phyloP scores from a whole-genome alignment of 2,888 invertebrate species.

The Falcaria lacertinaria region DNA sequence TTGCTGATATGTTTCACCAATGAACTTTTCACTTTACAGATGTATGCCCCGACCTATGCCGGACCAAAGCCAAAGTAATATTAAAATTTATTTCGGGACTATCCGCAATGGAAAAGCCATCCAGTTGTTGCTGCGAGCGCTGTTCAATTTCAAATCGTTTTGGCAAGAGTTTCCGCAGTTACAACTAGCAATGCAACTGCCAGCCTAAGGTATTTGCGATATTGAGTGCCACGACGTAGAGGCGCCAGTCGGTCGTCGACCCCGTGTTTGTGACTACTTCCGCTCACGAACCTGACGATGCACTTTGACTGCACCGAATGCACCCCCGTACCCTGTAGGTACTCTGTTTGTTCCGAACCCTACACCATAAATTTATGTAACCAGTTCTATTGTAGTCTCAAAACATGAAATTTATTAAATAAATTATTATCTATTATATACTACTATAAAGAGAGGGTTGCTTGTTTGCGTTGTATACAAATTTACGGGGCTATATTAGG shows the following conservation, averaged over 20 bases:
- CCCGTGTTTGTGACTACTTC: constrained; percentile 66
- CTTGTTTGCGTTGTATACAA: too few relatives aligned
- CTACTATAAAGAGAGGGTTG: too few relatives aligned
- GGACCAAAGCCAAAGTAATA: too few relatives aligned
- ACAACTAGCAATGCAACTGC: neutral
- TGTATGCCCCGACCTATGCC: too few relatives aligned
- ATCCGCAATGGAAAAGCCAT: too few relatives aligned
- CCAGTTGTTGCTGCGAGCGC: neutral
- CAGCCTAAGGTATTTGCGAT: constrained; percentile 15
- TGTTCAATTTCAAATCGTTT: neutral
- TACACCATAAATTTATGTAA: neutral
- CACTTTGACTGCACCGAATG: constrained; percentile 49
- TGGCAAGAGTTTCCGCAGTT: neutral
- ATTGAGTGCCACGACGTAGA: constrained; percentile 35
- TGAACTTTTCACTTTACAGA: too few relatives aligned
- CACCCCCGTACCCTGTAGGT: constrained; percentile 31
- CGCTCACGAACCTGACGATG: constrained; percentile 55
- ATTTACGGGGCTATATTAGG: too few relatives aligned
- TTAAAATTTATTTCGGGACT: too few relatives aligned
- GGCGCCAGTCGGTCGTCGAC: constrained; percentile 61
- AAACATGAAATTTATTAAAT: too few relatives aligned
- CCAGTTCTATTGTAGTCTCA: neutral
- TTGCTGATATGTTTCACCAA: too few relatives aligned
- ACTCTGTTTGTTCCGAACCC: constrained; percentile 5
- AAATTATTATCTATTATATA: too few relatives aligned